Evolutionary conservation across 92 coral and sea anemone species (phyloP).

Genomic region (Hydrozoanthus gracilis): DNA sequence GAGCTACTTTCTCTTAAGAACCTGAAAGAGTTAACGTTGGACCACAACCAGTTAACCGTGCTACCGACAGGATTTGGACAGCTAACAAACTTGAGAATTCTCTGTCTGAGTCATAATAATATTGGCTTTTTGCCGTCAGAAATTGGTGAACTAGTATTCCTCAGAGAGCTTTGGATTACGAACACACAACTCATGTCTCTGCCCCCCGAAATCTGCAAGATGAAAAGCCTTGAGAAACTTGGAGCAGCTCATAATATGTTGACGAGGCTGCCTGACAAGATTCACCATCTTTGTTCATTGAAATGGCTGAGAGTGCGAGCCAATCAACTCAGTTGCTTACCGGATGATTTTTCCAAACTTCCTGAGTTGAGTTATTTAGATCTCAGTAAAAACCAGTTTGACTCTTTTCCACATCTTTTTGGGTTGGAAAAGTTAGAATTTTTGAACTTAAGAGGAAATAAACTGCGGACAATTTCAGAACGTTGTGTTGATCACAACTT

Average conservation of each 20-base stretch:
- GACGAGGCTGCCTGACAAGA: slow-evolving; percentile 76
- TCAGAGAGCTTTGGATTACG: slow-evolving; percentile 90
- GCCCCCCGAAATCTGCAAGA: slow-evolving; percentile 92
- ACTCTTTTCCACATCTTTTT: slow-evolving; percentile 67
- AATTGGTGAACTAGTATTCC: slow-evolving; percentile 74
- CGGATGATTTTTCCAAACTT: slow-evolving; percentile 68
- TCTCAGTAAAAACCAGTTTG: slow-evolving; percentile 77
- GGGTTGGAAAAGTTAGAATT: slow-evolving; percentile 70
- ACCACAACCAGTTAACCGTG: slow-evolving; percentile 94
- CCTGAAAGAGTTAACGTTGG: slow-evolving; percentile 80
- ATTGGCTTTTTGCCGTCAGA: slow-evolving; percentile 93
- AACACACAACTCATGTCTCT: slow-evolving; percentile 90
- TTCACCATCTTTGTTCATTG: slow-evolving; percentile 65
- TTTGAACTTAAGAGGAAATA: slow-evolving; percentile 72
- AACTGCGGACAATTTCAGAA: slow-evolving; percentile 62
- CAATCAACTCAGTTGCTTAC: slow-evolving; percentile 79
- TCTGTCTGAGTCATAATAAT: slow-evolving; percentile 91
- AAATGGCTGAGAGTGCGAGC: slow-evolving; percentile 81
- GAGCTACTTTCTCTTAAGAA: slow-evolving; percentile 83
- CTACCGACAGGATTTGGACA: slow-evolving; percentile 95
- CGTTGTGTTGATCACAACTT: slow-evolving; percentile 46
- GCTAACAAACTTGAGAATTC: slow-evolving; percentile 70
- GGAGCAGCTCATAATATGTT: slow-evolving; percentile 90
- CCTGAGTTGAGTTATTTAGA: slow-evolving; percentile 71
- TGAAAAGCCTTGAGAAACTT: slow-evolving; percentile 75